Evolutionary conservation across 2,888 invertebrate species (phyloP).

Genomic region (Osedax frankpressi): DNA sequence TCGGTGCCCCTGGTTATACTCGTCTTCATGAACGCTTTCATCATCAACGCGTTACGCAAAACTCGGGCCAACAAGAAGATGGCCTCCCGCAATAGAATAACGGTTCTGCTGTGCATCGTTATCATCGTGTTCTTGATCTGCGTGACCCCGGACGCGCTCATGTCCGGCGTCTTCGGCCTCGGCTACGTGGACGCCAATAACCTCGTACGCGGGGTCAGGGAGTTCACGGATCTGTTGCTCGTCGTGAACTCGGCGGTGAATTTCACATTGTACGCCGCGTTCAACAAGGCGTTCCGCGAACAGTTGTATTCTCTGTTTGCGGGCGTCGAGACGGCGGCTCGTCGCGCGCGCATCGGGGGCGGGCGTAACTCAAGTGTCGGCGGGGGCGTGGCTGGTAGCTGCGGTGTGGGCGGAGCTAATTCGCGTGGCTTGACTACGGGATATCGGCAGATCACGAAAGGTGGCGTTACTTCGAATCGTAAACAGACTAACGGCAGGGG

Average conservation of each 20-base stretch:
- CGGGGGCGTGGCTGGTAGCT: no score
- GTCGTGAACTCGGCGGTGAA: slow-evolving; percentile 42
- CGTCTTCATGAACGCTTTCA: slow-evolving; percentile 28
- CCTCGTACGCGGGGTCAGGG: slow-evolving; percentile 39
- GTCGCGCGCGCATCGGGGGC: neutral
- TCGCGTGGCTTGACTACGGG: neutral
- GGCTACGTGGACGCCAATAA: slow-evolving; percentile 41
- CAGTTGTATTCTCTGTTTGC: slow-evolving; percentile 37
- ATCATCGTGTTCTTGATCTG: slow-evolving; percentile 42
- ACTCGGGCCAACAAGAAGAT: slow-evolving; percentile 29
- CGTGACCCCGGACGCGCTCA: slow-evolving; percentile 43
- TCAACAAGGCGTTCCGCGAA: slow-evolving; percentile 39
- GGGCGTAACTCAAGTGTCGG: neutral
- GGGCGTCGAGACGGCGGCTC: neutral
- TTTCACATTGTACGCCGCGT: slow-evolving; percentile 40
- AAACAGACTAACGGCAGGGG: neutral
- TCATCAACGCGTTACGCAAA: slow-evolving; percentile 29
- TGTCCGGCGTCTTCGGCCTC: slow-evolving; percentile 42
- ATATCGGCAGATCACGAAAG: neutral
- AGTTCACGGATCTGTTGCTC: slow-evolving; percentile 42
- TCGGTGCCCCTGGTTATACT: slow-evolving; percentile 30
- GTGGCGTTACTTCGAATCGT: neutral
- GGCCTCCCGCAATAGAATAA: slow-evolving; percentile 40
- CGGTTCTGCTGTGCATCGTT: slow-evolving; percentile 41
- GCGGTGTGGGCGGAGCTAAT: neutral